Base-by-base conservation (phyloP, 2,797 vertebrate species). In the Geotrypetes seraphini region DNA sequence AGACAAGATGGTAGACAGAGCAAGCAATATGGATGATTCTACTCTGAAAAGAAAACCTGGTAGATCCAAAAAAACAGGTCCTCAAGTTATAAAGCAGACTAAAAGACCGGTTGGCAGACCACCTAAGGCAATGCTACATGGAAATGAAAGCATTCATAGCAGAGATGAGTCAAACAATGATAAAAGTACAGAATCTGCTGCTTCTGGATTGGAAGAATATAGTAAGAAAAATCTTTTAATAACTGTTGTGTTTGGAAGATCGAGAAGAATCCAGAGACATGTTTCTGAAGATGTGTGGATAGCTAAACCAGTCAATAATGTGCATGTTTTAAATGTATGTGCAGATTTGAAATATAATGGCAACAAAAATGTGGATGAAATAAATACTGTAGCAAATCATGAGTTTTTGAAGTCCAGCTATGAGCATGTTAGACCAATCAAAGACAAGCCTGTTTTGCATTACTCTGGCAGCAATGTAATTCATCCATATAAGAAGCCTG, bases 101-200 rank as follows among this genome's bases (percentile, higher is more conserved):
- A 96, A 95, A 62, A 85, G 90, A 36, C 91, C 93, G n/a, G 91
- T 92, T 61, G 91, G 91, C 25, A 84, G 89, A 53, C 89, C 90
- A 38, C 88, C 87, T 24, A 97, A 96, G 60, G 79, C 84, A 39
- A 94, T 87, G 60, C 24, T 38, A 27, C 47, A 54, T 5, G 24
- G 69, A 33, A 44, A 39, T 29, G 59, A 66, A 55, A 36, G 57
- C 30, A 36, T 43, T 25, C 37, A 53, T 36, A 14, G 13, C 35
- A 67, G 47, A 36, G 53, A 28, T 18, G 61, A 67, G 17, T 25
- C 56, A 20, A 50, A 61, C 35, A 32, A 28, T 7, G 22, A 50
- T 47, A 69, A 61, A 47, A 79, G 54, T 38, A 13, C 43, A 32
- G 53, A 53, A n/a, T 53, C 50, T 33, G 51, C 56, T 25, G 3